Evolutionary conservation across 1,140 invertebrate genomes (phyloP), one percentile per base, ranked within the genome.

Genomic region (Dryas iulia): DNA sequence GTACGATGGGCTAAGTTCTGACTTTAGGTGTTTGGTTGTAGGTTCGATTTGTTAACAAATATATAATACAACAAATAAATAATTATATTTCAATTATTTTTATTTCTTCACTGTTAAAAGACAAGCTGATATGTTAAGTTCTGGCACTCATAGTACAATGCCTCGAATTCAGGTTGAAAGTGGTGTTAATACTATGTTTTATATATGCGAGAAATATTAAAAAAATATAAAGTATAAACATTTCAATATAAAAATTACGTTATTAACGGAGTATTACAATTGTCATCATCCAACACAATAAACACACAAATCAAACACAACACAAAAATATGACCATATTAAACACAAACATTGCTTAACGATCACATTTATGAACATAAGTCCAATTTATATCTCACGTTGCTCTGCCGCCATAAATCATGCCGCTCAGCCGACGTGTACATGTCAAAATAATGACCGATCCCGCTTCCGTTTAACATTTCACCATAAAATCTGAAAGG

Each of bases 371-470:
- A 69, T 52, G 54, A 62, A 60, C 74, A 78, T 73, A 79, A 74
- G 60, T 74, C 76, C 79, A 73, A 90, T 90, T 84, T 82, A 87
- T 89, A 82, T 84, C 14, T 47, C 39, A 10, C 39, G 8, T 47
- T 11, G 39, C 78, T 74, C 78, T 77, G 73, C 59, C 64, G 74
- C 70, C 68, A 86, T 90, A 87, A 86, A 87, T 90, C 86, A 87
- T 79, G 33, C 62, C 74, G 78, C 78, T 72, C 73, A 74, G 69
- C 62, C 66, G 77, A 78, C 76, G 74, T 72, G 68, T 72, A 66
- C 59, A 78, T 77, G 81, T 88, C 87, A 80, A 77, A 82, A 84
- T 85, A 84, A 86, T 79, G 74, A 80, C 77, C 74, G 67, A 70
- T 66, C 73, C 53, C 31, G 77, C 83, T 83, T 85, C 87, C 81